phyloP scores from a whole-genome alignment of 1,140 invertebrate genomes.

The Micrasema longulum region DNA sequence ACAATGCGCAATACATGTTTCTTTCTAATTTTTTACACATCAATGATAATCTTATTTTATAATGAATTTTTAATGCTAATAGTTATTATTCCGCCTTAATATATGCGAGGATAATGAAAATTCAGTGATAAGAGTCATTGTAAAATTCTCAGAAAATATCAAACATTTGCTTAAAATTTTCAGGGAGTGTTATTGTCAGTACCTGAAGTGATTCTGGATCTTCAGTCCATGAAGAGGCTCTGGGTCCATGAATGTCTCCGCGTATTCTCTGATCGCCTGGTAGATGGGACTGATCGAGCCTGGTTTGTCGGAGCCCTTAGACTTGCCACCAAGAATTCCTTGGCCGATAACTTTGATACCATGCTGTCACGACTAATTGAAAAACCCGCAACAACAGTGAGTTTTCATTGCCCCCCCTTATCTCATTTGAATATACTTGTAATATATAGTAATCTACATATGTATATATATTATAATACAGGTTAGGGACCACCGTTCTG shows the following conservation, averaged over 20 bases:
- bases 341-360: slow-evolving; percentile 70
- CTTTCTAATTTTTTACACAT: too few relatives aligned
- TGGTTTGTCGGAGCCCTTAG: slow-evolving; percentile 81
- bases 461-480: too few relatives aligned
- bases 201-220: slow-evolving; percentile 90
- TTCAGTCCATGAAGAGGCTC: slow-evolving; percentile 89
- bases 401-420: too few relatives aligned
- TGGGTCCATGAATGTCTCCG: slow-evolving; percentile 96
- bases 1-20: too few relatives aligned
- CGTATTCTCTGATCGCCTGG: slow-evolving; percentile 93
- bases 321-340: slow-evolving; percentile 58
- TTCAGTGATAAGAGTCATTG: slow-evolving; percentile 10
- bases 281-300: slow-evolving; percentile 83
- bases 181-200: slow-evolving; percentile 92
- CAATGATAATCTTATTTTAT: not conserved
- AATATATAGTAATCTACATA: too few relatives aligned
- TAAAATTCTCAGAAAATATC: not conserved
- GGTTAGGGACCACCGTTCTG: too few relatives aligned
- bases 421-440: too few relatives aligned
- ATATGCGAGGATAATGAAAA: slow-evolving; percentile 13
- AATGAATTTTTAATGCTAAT: slow-evolving; percentile 22
- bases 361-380: slow-evolving; percentile 62
- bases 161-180: slow-evolving; percentile 19
- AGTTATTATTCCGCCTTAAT: not conserved
- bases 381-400: slow-evolving; percentile 13